Evolutionary conservation across 2,113 vertebrate genomes (phyloP).

Genomic region (Apodemus speciosus): DNA sequence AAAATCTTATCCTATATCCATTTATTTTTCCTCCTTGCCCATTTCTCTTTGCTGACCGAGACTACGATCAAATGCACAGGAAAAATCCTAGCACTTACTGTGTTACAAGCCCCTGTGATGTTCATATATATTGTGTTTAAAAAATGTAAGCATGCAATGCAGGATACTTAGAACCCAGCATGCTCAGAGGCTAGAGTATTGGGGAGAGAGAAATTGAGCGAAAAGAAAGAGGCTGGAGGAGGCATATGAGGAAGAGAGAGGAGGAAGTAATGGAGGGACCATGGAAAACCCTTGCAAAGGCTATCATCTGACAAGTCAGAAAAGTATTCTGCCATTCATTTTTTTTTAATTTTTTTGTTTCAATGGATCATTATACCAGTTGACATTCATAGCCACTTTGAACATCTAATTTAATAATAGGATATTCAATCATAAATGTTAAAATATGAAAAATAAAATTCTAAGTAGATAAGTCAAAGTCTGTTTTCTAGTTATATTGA

Average conservation of each 20-base stretch:
- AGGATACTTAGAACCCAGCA: background rate
- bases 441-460: background rate
- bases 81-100: background rate
- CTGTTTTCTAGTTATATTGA: slow-evolving; percentile 29
- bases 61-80: background rate
- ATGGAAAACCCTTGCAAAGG: background rate
- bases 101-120: background rate
- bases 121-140: background rate
- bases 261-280: background rate
- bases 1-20: background rate
- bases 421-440: background rate
- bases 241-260: background rate
- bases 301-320: background rate
- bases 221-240: background rate
- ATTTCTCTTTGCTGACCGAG: background rate
- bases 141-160: background rate
- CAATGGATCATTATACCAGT: background rate
- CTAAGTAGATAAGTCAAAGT: slow-evolving; percentile 13
- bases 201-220: background rate
- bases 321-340: background rate
- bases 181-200: background rate
- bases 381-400: slow-evolving; percentile 10
- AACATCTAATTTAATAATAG: slow-evolving; percentile 26
- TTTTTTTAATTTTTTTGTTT: slow-evolving; percentile 32
- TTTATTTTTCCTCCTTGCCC: background rate